A percentile compares a stretch with the other conserved stretches of the same genome.
These are phyloP conservation scores for Pteronotus mesoamericanus DNA, from an alignment of 2,797 vertebrate species.

Conservation along the genomic window DNA sequence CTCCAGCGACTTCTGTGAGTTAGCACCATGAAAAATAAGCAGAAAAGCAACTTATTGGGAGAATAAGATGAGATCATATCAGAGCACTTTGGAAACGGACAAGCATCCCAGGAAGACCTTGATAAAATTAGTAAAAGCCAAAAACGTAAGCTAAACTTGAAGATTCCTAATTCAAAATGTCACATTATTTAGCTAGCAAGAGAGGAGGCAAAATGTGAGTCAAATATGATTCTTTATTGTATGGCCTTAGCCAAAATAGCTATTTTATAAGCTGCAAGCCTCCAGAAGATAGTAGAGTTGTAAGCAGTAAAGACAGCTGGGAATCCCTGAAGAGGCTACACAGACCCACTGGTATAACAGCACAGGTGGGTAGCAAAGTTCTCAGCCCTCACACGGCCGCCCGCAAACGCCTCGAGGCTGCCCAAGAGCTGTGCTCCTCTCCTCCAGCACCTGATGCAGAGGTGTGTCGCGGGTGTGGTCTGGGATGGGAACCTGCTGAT, in stretches of 20 bases:
- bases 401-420: background rate
- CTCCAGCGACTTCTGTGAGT: conserved; percentile 70
- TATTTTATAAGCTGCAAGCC: conserved; percentile 58
- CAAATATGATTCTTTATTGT: conserved; percentile 60
- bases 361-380: background rate
- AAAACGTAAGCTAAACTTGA: conserved; percentile 63
- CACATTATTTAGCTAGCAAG: conserved; percentile 60
- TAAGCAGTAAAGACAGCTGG: conserved; percentile 26
- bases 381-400: background rate
- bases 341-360: background rate
- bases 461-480: background rate
- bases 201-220: conserved; percentile 40
- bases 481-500: background rate
- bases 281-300: conserved; percentile 48
- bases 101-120: conserved; percentile 61
- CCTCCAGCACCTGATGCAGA: background rate
- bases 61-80: conserved; percentile 71
- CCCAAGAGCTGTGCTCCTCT: background rate
- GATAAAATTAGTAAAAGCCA: conserved; percentile 69
- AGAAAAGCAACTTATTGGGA: conserved; percentile 60
- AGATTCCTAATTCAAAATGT: conserved; percentile 69
- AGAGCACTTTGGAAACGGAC: conserved; percentile 53
- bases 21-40: conserved; percentile 66
- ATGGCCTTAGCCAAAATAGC: conserved; percentile 38
- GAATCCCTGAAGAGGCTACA: background rate